Evolutionary conservation across 2,797 vertebrate genomes (phyloP).

Genomic region (Amazona ochrocephala): DNA sequence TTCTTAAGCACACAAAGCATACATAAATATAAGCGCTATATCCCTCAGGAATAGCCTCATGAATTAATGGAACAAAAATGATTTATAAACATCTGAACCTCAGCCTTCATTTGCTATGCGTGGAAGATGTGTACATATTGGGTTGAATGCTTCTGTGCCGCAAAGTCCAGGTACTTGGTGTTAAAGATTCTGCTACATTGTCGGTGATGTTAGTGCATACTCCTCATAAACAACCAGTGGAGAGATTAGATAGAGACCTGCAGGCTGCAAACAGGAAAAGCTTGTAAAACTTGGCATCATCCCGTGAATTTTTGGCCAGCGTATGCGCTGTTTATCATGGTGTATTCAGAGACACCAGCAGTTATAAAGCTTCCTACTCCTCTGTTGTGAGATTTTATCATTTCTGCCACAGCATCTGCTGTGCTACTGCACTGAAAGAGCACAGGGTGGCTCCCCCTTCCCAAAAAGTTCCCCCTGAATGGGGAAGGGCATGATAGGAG

Average conservation of each 20-base stretch:
- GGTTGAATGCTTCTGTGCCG: background rate
- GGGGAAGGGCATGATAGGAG: background rate
- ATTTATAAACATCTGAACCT: background rate
- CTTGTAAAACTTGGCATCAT: background rate
- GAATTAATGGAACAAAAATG: background rate
- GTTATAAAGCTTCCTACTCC: background rate
- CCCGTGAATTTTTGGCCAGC: background rate
- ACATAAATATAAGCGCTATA: background rate
- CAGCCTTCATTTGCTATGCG: background rate
- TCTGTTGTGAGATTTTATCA: background rate
- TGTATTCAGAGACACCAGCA: background rate
- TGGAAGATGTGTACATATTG: background rate
- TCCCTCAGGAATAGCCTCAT: background rate
- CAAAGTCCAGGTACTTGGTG: background rate
- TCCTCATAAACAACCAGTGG: background rate
- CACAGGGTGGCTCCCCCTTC: background rate
- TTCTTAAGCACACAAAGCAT: background rate
- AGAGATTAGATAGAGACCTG: background rate
- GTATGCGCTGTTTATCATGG: fast-evolving
- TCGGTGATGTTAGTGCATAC: background rate
- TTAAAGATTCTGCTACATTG: background rate
- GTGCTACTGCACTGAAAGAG: background rate
- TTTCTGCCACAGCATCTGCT: background rate
- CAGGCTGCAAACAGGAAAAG: background rate
- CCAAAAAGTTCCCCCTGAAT: background rate